Evolutionary conservation across 2,888 invertebrate species (phyloP), one percentile per base, ranked within the genome.

Genomic region (Theodoxus fluviatilis): DNA sequence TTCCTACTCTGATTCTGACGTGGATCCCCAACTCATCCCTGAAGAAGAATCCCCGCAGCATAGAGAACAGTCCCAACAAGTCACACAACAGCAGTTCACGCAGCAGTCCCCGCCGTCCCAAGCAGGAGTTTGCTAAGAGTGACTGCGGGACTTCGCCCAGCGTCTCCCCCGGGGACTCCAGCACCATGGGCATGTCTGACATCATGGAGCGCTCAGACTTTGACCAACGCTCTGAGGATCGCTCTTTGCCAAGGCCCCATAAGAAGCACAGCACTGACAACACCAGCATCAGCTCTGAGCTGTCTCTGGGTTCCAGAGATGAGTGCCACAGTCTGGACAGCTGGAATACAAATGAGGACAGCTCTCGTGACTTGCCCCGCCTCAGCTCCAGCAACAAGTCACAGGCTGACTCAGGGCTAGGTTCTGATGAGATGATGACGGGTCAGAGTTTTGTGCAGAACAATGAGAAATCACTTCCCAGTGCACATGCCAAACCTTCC

Each of bases 21-120:
- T 97, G 97, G 97, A 95, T 97, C 78, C 97, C 97, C 0, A 97
- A 97, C 87, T 91, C 93, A 1, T 94, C 95, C 0, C 89, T 97
- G 49, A 91, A 93, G 75, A 94, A 93, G 87, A 94, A 95, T 84
- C 94, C 95, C 22, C 78, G 80, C 47, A 86, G 86, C 70, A 83
- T 86, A 38, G 84, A 86, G 75, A 85, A 84, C 75, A 86, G 86
- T 72, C 86, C 86, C 40, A 82, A 78, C 68, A 75, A 76, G 52
- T 79, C 83, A 12, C 75, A 76, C 4, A 77, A 75, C n/a, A 75
- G 77, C 40, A 82, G 81, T 37, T 82, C 84, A 35, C 76, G 79
- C 63, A 76, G 81, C 31, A 82, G 82, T 65, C 82, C 80, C n/a
- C 69, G 82, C 18, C 75, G 81, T 61, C 81, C 81, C 1, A 77